Conservation (phyloP, 2,888 invertebrate genomes). For the Atrina japonica region DNA sequence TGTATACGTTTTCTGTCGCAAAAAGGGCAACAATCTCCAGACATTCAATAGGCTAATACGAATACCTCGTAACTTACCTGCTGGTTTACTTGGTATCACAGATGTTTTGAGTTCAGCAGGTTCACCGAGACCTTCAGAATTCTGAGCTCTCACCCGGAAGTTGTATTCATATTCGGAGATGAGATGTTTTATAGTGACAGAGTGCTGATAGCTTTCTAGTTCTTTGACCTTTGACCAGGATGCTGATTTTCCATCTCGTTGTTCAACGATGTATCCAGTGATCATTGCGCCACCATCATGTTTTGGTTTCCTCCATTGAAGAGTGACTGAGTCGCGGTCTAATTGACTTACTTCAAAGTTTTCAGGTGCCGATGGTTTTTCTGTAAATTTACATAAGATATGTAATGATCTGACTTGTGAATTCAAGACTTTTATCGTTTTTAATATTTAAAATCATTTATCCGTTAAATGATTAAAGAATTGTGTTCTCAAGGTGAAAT, state of each 20-base stretch:
- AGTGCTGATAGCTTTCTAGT: slow-evolving; percentile 56
- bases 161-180: slow-evolving; percentile 76
- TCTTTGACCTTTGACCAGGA: slow-evolving; percentile 62
- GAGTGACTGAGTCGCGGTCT: slow-evolving; percentile 63
- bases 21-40: no score
- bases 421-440: no score
- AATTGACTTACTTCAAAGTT: slow-evolving; percentile 64
- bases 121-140: slow-evolving; percentile 68
- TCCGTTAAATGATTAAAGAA: no score
- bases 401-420: no score
- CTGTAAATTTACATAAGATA: slow-evolving; percentile 47
- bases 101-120: slow-evolving; percentile 66
- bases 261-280: slow-evolving; percentile 70
- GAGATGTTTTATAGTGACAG: slow-evolving; percentile 61
- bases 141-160: slow-evolving; percentile 79
- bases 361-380: slow-evolving; percentile 67
- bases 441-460: no score
- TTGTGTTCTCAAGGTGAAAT: no score
- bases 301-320: slow-evolving; percentile 79
- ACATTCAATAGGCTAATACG: no score
- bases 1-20: no score
- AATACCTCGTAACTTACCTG: no score
- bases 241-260: slow-evolving; percentile 62
- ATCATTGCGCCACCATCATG: slow-evolving; percentile 75
- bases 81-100: slow-evolving; percentile 69